Evolutionary conservation across 53 echinoderm and acorn worm species (phyloP), one percentile per base, ranked within the genome.

Genomic region (Hippasteria phrygiana): DNA sequence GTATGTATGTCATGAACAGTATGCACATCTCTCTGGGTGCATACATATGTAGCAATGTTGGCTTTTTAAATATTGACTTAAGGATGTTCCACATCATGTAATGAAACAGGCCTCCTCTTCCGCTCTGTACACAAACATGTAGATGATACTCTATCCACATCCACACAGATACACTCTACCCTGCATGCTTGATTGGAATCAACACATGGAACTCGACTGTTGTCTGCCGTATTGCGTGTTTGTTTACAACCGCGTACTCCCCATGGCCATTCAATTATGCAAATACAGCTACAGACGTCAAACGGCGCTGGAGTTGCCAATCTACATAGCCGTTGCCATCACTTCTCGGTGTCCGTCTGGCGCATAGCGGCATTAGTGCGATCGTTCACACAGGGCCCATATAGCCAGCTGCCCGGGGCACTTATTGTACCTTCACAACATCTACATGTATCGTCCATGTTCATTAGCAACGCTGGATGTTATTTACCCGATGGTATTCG

Each of bases 281-380:
- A 85, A 38, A 85, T 85, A 71, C 70, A 53, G 22, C 85, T 85
- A 85, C 85, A 35, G 71, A 85, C 85, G 85, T 85, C 85, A 85
- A 83, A 85, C 70, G 71, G 71, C 43, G 53, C 85, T 85, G 82
- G 39, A 65, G 47, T 65, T 82, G 42, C 65, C 82, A 82, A 66
- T 82, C 82, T 82, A 18, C 81, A 29, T 29, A 31, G 41, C 28
- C 31, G 62, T 64, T 42, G 36, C 43, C 39, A 41, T 62, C 62
- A 62, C 63, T 80, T 62, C 18, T 62, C 9, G 2, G 80, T 65
- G 65, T 36, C 69, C 45, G 71, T 70, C 71, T 71, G 70, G 36
- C 46, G 33, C 71, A 71, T 53, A 18, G n/a, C 66, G 50, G 85
- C 54, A 85, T 85, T 85, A 85, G 48, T 63, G 38, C 50, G 12